Percentiles rank a stretch among this genome's conserved stretches.
Conservation (phyloP, 2,888 invertebrate species). For the Morinoia aosen region DNA sequence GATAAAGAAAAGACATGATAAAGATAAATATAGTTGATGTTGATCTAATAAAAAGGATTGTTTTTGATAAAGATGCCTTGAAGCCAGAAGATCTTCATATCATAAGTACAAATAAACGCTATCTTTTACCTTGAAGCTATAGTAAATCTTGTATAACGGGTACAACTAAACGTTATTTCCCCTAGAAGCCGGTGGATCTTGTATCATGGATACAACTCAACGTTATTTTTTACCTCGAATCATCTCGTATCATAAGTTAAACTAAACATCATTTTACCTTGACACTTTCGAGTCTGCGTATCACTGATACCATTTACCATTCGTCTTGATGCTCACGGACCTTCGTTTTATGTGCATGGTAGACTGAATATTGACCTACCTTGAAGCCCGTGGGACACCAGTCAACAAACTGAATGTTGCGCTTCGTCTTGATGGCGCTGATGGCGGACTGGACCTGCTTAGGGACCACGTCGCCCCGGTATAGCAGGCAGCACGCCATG, state of each 20-base stretch:
- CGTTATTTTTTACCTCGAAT: not conserved
- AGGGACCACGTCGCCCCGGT: conserved; percentile 84
- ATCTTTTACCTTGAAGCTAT: not conserved
- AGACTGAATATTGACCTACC: conserved; percentile 65
- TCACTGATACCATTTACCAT: too few species aligned
- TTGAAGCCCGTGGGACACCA: conserved; percentile 74
- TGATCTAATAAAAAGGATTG: too few species aligned
- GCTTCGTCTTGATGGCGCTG: conserved; percentile 73
- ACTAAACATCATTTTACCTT: conserved; percentile 68
- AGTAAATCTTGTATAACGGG: not conserved
- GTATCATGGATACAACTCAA: not conserved
- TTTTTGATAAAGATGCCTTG: too few species aligned
- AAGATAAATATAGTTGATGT: too few species aligned
- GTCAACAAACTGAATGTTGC: conserved; percentile 67
- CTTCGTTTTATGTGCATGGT: too few species aligned
- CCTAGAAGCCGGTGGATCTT: not conserved
- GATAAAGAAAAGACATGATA: too few species aligned
- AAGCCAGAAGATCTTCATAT: too few species aligned
- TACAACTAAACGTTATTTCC: not conserved
- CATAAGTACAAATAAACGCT: not conserved
- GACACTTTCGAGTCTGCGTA: conserved; percentile 70
- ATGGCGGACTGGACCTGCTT: conserved; percentile 73
- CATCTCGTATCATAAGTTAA: too few species aligned
- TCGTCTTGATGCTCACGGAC: too few species aligned
- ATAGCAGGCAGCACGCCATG: conserved; percentile 73